Conservation (phyloP, 2,113 vertebrate genomes). For the Gambusia holbrooki region DNA sequence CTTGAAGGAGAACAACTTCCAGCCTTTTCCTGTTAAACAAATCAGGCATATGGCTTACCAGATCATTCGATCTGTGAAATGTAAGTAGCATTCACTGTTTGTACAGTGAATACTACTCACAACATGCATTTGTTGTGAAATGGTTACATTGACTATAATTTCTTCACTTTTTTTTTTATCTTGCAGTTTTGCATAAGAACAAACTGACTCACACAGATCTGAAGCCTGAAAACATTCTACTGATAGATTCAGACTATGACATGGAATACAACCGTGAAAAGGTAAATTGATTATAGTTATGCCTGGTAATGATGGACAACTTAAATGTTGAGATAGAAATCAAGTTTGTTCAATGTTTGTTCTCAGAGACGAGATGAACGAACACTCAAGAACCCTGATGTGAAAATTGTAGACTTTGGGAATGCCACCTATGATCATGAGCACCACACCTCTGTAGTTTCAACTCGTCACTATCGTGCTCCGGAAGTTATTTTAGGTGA, state of each 20-base stretch:
- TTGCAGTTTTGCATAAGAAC: slow-evolving; percentile 92
- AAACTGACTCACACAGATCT: slow-evolving; percentile 96
- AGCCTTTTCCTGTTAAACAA: slow-evolving; percentile 92
- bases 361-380: slow-evolving; percentile 90
- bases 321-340: neutral
- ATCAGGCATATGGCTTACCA: slow-evolving; percentile 95
- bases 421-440: slow-evolving; percentile 96
- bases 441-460: slow-evolving; percentile 95
- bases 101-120: neutral
- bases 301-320: too few relatives aligned
- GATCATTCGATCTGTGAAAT: slow-evolving; percentile 89
- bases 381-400: slow-evolving; percentile 88
- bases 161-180: slow-evolving; percentile 14
- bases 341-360: neutral
- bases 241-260: slow-evolving; percentile 91
- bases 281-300: slow-evolving; percentile 74
- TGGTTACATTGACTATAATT: neutral
- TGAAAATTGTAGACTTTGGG: slow-evolving; percentile 96
- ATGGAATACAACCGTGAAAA: slow-evolving; percentile 90
- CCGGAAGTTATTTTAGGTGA: slow-evolving; percentile 96
- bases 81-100: slow-evolving; percentile 80
- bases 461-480: slow-evolving; percentile 94
- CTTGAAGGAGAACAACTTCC: slow-evolving; percentile 96
- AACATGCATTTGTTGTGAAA: too few relatives aligned
- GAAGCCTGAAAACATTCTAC: slow-evolving; percentile 97